Evolutionary conservation across 2,888 invertebrate genomes (phyloP).

Genomic region (Cephus pygmeus): DNA sequence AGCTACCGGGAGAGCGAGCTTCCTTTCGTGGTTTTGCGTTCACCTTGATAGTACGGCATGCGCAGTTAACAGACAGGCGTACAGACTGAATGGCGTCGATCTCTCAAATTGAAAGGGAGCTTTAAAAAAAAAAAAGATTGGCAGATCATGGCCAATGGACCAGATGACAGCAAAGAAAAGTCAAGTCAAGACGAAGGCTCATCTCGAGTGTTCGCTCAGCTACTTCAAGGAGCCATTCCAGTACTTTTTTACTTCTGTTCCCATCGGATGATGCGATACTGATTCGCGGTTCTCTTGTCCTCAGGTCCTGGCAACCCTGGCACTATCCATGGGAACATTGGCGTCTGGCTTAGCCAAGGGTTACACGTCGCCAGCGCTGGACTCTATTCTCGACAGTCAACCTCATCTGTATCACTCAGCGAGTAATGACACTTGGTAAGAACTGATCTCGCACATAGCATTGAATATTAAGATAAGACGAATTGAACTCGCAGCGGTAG

Average conservation of each 20-base stretch:
- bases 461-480: neutral
- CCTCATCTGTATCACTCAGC: slow-evolving; percentile 57
- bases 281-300: slow-evolving; percentile 28
- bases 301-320: slow-evolving; percentile 81
- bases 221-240: neutral
- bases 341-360: slow-evolving; percentile 85
- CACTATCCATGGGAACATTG: slow-evolving; percentile 82
- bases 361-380: slow-evolving; percentile 85
- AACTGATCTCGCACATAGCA: neutral
- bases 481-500: neutral
- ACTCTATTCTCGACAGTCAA: slow-evolving; percentile 78
- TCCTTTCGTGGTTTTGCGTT: neutral
- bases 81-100: neutral
- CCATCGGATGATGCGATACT: neutral
- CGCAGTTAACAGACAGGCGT: neutral
- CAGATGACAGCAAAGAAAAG: neutral
- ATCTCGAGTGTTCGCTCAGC: neutral
- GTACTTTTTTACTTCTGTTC: neutral
- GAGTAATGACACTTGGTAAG: slow-evolving; percentile 60
- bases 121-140: neutral
- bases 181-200: neutral
- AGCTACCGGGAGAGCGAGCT: neutral
- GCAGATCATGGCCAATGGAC: neutral
- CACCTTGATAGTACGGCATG: neutral
- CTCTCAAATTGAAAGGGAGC: neutral